These are phyloP conservation scores for Coenobita brevimanus DNA, from an alignment of 1,140 invertebrate species.

Conservation along the genomic window DNA sequence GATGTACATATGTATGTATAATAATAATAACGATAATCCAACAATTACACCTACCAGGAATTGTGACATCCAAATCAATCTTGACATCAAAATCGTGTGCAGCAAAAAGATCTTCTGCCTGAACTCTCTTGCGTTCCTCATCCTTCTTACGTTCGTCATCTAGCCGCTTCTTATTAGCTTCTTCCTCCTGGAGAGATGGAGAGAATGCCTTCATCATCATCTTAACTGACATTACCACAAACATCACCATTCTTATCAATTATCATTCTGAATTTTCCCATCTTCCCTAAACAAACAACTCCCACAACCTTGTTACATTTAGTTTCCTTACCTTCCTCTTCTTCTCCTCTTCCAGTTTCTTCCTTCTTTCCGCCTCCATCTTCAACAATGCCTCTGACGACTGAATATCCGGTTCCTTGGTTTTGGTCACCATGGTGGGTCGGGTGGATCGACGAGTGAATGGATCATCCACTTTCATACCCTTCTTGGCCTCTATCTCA, in stretches of 20 bases:
- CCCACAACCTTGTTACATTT: too few species aligned
- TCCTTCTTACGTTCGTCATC: constrained; percentile 48
- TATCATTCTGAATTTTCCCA: too few species aligned
- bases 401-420: constrained; percentile 63
- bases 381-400: constrained; percentile 66
- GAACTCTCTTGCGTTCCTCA: constrained; percentile 60
- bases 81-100: constrained; percentile 98
- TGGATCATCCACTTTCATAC: constrained; percentile 89
- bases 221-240: too few species aligned
- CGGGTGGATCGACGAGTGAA: constrained; percentile 95
- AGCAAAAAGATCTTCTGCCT: constrained; percentile 82
- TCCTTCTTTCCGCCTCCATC: constrained; percentile 63
- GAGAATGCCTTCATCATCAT: too few species aligned
- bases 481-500: constrained; percentile 84
- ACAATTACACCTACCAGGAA: constrained; percentile 86
- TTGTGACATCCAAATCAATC: constrained; percentile 91
- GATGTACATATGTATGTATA: too few species aligned
- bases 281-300: too few species aligned
- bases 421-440: constrained; percentile 78
- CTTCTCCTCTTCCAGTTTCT: constrained; percentile 47
- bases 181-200: constrained; percentile 43
- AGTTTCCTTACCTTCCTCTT: constrained; percentile 58
- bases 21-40: too few species aligned
- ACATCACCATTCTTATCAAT: too few species aligned
- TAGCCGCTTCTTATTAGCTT: constrained; percentile 17